Percentiles rank a stretch among this genome's conserved stretches.
phyloP scores from a whole-genome alignment of 2,888 invertebrate species.

The Eupithecia centaureata region DNA sequence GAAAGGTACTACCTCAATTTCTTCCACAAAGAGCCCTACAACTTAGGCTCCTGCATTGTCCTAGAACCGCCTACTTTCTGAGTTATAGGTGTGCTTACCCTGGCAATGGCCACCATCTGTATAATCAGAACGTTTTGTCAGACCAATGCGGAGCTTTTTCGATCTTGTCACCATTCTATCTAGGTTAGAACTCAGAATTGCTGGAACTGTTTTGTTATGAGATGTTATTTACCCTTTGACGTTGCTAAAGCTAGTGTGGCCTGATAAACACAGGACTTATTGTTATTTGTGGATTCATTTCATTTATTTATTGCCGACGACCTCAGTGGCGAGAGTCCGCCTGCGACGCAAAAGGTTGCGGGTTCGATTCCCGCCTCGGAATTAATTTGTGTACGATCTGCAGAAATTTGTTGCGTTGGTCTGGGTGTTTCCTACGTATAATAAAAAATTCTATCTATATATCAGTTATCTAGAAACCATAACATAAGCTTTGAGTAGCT shows the following conservation, averaged over 20 bases:
- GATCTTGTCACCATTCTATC: slow-evolving; percentile 5
- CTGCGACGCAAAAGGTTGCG: too few relatives aligned
- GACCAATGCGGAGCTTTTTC: slow-evolving; percentile 33
- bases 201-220: not conserved
- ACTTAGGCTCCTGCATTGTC: not conserved
- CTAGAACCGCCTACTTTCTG: slow-evolving; percentile 8
- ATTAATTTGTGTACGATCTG: too few relatives aligned
- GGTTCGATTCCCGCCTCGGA: too few relatives aligned
- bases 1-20: not conserved
- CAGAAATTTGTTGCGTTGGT: too few relatives aligned
- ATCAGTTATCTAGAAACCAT: too few relatives aligned
- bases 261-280: not conserved
- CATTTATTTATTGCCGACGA: too few relatives aligned
- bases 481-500: too few relatives aligned
- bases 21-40: not conserved
- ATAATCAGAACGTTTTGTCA: slow-evolving; percentile 37
- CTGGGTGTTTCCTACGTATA: too few relatives aligned
- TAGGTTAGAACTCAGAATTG: not conserved
- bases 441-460: too few relatives aligned
- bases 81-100: slow-evolving; percentile 32
- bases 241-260: not conserved
- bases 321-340: too few relatives aligned
- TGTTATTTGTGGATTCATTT: not conserved
- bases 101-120: slow-evolving; percentile 26
- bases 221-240: not conserved